Conservation (phyloP, 2,113 vertebrate genomes). For the Hypanus sabinus region DNA sequence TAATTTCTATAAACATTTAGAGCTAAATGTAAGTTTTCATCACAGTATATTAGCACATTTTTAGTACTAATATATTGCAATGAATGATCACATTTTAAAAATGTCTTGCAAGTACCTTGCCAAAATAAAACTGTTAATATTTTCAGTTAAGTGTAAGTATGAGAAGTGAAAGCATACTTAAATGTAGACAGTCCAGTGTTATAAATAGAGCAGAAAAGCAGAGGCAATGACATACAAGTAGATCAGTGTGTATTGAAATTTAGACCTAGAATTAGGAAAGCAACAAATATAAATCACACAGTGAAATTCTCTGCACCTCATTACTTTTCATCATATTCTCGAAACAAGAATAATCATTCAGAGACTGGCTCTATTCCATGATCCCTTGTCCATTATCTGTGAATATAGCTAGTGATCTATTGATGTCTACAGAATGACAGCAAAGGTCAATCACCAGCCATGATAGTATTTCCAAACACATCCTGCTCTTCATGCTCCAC, state of each 20-base stretch:
- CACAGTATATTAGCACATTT: not conserved
- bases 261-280: not conserved
- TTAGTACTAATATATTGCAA: no score
- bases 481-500: not conserved
- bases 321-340: not conserved
- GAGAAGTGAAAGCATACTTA: not conserved
- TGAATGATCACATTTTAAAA: no score
- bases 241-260: not conserved
- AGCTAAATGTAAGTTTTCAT: not conserved
- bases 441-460: not conserved
- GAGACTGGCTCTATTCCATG: not conserved
- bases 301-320: not conserved
- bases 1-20: not conserved
- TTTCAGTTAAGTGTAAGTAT: not conserved
- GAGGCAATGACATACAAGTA: not conserved
- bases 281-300: not conserved
- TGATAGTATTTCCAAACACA: not conserved
- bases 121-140: not conserved
- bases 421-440: not conserved
- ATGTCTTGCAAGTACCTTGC: not conserved
- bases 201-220: not conserved
- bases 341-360: not conserved
- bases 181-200: not conserved
- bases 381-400: not conserved
- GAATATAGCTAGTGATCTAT: not conserved